phyloP scores from a whole-genome alignment of 2,797 vertebrate species.

The Onychomys leucogaster region DNA sequence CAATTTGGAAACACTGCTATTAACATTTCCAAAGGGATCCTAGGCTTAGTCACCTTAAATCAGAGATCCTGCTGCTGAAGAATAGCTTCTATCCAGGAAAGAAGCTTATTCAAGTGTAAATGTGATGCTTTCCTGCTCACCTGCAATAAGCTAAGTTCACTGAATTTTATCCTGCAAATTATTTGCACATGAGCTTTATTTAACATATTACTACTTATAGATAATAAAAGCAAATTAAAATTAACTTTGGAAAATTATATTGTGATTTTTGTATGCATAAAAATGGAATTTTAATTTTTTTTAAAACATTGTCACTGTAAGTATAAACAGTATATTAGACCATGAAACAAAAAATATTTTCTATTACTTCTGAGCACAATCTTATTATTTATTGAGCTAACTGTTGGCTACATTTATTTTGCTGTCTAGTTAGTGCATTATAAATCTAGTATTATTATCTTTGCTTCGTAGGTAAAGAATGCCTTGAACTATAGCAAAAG shows the following conservation, averaged over 20 bases:
- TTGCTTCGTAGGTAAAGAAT: neutral
- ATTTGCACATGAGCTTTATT: slow-evolving; percentile 50
- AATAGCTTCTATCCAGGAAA: slow-evolving; percentile 44
- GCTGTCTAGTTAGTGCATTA: neutral
- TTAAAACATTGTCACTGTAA: slow-evolving; percentile 57
- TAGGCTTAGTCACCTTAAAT: slow-evolving; percentile 58
- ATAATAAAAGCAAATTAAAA: slow-evolving; percentile 16
- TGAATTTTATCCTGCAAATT: slow-evolving; percentile 42
- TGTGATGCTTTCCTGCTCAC: neutral
- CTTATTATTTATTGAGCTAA: slow-evolving; percentile 19
- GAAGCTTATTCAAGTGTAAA: slow-evolving; percentile 13
- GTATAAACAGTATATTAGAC: neutral
- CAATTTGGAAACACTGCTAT: slow-evolving; percentile 42
- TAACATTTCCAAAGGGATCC: slow-evolving; percentile 50
- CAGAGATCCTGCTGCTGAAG: neutral
- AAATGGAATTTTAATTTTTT: neutral
- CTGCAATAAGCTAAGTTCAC: slow-evolving; percentile 20
- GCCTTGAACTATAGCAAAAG: neutral
- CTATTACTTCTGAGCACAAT: neutral
- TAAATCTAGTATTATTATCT: neutral
- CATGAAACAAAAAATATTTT: slow-evolving; percentile 7
- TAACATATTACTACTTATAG: slow-evolving; percentile 40
- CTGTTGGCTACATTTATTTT: slow-evolving; percentile 1
- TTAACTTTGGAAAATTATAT: slow-evolving; percentile 48
- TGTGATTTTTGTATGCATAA: neutral